These are phyloP conservation scores for Bos taurus DNA, from an alignment of 2,113 vertebrate species.

Conservation along the genomic window DNA sequence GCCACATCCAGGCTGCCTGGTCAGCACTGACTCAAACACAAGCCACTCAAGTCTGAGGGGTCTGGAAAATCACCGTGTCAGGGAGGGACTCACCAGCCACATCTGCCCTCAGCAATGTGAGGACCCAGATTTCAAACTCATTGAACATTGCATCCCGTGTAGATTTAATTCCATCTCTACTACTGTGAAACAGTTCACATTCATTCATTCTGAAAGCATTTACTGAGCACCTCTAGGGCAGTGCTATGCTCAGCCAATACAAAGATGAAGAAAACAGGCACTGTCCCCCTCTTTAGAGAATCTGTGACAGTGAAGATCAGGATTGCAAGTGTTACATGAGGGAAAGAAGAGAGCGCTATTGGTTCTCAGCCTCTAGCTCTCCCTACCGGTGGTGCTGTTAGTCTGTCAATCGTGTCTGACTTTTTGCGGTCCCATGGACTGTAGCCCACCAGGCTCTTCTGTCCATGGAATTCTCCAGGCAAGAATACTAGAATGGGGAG, in stretches of 20 bases:
- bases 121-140: neutral
- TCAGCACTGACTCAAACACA: neutral
- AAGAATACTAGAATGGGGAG: neutral
- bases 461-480: neutral
- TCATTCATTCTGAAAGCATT: neutral
- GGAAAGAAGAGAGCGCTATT: neutral
- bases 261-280: neutral
- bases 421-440: neutral
- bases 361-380: neutral
- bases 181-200: neutral
- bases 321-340: accelerated
- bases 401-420: accelerated
- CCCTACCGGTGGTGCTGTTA: neutral
- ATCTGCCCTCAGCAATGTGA: neutral
- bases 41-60: neutral
- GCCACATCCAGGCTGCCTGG: neutral
- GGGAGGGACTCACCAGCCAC: neutral
- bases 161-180: neutral
- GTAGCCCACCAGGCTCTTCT: neutral
- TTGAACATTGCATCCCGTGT: accelerated
- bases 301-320: neutral
- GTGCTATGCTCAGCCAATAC: neutral
- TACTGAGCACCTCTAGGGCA: neutral
- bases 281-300: neutral
- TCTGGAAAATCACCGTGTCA: neutral